phyloP scores from a whole-genome alignment of 2,113 vertebrate genomes.

The Polypterus senegalus region DNA sequence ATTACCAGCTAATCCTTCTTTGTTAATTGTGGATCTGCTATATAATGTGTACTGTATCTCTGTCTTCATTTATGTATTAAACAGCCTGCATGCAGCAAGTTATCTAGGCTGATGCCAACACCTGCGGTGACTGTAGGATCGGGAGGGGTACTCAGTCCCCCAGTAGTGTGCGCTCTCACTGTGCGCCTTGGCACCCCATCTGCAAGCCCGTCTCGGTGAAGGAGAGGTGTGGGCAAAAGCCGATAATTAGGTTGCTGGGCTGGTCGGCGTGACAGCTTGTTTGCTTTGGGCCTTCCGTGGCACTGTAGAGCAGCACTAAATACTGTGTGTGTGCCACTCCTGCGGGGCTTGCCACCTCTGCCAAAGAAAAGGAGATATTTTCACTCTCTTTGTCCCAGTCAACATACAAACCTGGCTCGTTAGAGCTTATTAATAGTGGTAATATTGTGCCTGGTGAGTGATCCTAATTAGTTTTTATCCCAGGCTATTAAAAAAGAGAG shows the following conservation, averaged over 20 bases:
- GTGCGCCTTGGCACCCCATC: constrained; percentile 53
- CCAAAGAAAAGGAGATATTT: constrained; percentile 37
- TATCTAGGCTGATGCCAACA: constrained; percentile 12
- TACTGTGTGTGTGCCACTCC: constrained; percentile 23
- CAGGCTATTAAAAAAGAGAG: too few relatives aligned
- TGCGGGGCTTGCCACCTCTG: constrained; percentile 35
- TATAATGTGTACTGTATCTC: too few relatives aligned
- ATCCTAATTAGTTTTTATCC: constrained; percentile 23
- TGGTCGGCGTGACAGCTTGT: constrained; percentile 50
- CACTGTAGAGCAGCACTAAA: constrained; percentile 25
- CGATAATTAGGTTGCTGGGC: constrained; percentile 53
- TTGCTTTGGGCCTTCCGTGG: constrained; percentile 40
- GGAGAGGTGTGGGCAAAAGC: constrained; percentile 40
- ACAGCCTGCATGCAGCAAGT: too few relatives aligned
- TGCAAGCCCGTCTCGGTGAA: constrained; percentile 44
- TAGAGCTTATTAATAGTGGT: constrained; percentile 28
- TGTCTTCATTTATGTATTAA: too few relatives aligned
- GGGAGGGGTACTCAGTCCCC: constrained; percentile 32
- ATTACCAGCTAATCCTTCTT: too few relatives aligned
- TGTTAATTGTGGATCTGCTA: too few relatives aligned
- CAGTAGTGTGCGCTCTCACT: constrained; percentile 22
- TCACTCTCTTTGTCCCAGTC: constrained; percentile 31
- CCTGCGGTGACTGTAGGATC: constrained; percentile 23
- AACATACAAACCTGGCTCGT: constrained; percentile 24
- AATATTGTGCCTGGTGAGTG: constrained; percentile 30